These are phyloP conservation scores for Mormyrops attenuatus DNA, from an alignment of 2,797 vertebrate genomes.

Conservation along the genomic window DNA sequence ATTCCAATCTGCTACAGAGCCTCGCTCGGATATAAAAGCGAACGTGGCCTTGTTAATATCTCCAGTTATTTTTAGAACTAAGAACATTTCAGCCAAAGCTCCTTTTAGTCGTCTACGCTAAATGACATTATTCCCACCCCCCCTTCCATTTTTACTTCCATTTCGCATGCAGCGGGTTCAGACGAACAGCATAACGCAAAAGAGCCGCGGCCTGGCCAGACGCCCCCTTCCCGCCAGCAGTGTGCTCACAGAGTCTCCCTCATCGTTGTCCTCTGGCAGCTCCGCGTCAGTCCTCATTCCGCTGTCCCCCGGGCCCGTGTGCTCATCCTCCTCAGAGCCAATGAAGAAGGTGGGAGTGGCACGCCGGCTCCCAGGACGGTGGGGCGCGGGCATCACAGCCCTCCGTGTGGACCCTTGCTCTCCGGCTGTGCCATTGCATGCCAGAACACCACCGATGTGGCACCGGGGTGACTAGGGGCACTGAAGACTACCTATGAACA, in stretches of 20 bases:
- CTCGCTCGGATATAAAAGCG: neutral
- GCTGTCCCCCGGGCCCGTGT: conserved; percentile 50
- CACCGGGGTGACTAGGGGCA: neutral
- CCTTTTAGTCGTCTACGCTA: neutral
- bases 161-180: conserved; percentile 22
- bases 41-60: conserved; percentile 1
- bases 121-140: neutral
- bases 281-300: conserved; percentile 64
- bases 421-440: neutral
- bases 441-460: neutral
- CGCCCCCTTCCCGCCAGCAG: neutral
- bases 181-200: no score
- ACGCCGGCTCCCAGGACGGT: conserved; percentile 48
- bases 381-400: conserved; percentile 72
- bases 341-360: conserved; percentile 69
- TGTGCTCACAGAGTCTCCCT: conserved; percentile 50
- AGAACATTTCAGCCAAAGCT: conserved; percentile 9
- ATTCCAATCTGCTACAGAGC: neutral
- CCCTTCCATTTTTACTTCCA: neutral
- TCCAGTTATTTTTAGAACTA: conserved; percentile 3
- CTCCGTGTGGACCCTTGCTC: conserved; percentile 52
- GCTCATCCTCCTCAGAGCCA: conserved; percentile 69
- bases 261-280: conserved; percentile 65
- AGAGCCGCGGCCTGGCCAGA: neutral
- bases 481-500: neutral